These are phyloP conservation scores for Orbicella faveolata DNA, from an alignment of 64 coral and sea anemone species.

Conservation along the genomic window DNA sequence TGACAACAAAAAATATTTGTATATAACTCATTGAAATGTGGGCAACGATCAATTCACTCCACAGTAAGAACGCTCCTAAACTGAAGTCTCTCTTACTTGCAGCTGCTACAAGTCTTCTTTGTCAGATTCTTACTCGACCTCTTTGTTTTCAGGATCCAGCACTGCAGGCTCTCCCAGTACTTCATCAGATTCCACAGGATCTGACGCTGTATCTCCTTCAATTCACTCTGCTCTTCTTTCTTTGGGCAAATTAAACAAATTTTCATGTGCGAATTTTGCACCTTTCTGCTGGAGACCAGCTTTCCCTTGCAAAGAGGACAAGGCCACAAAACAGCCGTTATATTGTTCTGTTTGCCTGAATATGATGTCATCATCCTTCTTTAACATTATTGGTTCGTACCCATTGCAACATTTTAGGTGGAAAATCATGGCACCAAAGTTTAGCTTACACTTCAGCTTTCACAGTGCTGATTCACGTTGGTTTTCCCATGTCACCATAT, in stretches of 20 bases:
- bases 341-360: not conserved
- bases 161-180: not conserved
- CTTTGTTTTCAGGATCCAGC: not conserved
- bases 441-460: not conserved
- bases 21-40: slow-evolving; percentile 38
- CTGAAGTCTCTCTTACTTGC: slow-evolving; percentile 23
- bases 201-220: too few species aligned
- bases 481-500: not conserved
- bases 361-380: not conserved
- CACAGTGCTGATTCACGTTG: not conserved
- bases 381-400: not conserved
- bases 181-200: too few species aligned
- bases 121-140: slow-evolving; percentile 21
- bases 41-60: slow-evolving; percentile 17
- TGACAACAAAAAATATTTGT: slow-evolving; percentile 12
- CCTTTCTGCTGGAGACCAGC: slow-evolving; percentile 21
- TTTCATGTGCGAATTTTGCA: slow-evolving; percentile 13
- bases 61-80: slow-evolving; percentile 17
- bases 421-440: slow-evolving; percentile 21
- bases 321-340: slow-evolving; percentile 7
- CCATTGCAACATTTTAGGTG: slow-evolving; percentile 15
- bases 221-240: not conserved
- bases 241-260: not conserved
- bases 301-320: slow-evolving; percentile 5
- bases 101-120: slow-evolving; percentile 19